Evolutionary conservation across 2,113 vertebrate species (phyloP), one percentile per base, ranked within the genome.

Genomic region (Ginglymostoma cirratum): DNA sequence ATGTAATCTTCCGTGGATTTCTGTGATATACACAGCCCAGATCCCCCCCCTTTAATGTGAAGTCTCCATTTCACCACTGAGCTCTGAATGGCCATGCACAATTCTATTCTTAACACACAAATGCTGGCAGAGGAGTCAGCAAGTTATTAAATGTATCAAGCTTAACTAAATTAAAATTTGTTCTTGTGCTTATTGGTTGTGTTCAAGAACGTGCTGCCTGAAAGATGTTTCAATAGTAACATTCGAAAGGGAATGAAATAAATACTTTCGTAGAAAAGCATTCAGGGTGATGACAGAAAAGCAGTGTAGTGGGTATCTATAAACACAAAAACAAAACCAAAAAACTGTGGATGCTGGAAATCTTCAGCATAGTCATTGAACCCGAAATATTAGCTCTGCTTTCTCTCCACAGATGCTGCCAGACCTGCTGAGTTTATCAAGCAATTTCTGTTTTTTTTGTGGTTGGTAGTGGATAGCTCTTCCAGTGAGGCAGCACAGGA

Each of bases 1-100:
- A 66, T 66, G 10, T 66, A 10, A 15, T 66, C 96, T 95, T 96
- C 94, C 96, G 96, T 80, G n/a, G 5, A 8, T 38, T 80, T n/a
- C 17, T n/a, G n/a, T 80, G 34, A 80, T 15, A 38, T 34, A 80
- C 17, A 38, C n/a, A n/a, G 78, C 48, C n/a, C 78, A 38, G 15
- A 38, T 8, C 80, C 19, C 72, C 72, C 8, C 34, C 55, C 7
- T 23, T 23, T 23, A 70, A 70, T 24, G 69, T 0, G 69, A 70
- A 24, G 69, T 70, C 19, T 70, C 69, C 69, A 70, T 70, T 70
- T 70, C 24, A 23, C 27, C 76, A 78, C 27, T 78, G 34, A n/a
- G 69, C 21, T 24, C 24, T 5, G n/a, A 14, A 21, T 38, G n/a
- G 34, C 23, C 3, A 21, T 87, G 85, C 42, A 23, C 27, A 23